phyloP scores from a whole-genome alignment of 2,113 vertebrate genomes.

The Dicrurus megarhynchus region DNA sequence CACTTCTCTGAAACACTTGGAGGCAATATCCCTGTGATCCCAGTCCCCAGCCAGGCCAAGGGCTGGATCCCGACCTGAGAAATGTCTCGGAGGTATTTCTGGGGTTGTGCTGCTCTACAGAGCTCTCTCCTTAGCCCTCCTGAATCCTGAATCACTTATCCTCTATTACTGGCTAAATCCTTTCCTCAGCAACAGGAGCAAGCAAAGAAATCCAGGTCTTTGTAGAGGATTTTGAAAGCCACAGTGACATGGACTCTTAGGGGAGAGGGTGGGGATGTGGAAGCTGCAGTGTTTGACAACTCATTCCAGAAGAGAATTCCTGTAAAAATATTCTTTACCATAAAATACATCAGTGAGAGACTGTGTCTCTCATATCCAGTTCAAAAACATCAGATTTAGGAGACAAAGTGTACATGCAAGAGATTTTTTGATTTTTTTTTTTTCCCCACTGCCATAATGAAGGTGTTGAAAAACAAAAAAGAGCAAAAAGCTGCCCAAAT shows the following conservation, averaged over 20 bases:
- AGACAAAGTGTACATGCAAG: accelerated
- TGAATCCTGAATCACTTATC: background rate
- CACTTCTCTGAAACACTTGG: background rate
- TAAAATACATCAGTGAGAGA: accelerated
- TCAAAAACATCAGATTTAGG: background rate
- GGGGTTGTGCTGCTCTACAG: background rate
- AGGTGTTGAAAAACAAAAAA: background rate
- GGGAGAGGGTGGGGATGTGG: background rate
- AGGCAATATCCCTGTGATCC: background rate
- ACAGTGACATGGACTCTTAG: background rate
- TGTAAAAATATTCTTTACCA: background rate
- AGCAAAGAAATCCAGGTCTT: background rate
- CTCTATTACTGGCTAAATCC: background rate
- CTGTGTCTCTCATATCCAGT: background rate
- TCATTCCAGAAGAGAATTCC: background rate
- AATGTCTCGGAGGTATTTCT: accelerated
- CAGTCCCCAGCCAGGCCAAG: background rate
- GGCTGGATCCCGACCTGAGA: background rate
- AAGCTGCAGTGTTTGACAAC: background rate
- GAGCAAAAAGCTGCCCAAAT: background rate
- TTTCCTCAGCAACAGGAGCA: background rate
- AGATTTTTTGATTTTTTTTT: background rate
- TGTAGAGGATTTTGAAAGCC: background rate
- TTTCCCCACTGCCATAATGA: too few species aligned
- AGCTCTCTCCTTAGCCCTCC: background rate